phyloP scores from a whole-genome alignment of 2,888 invertebrate species.

The Laothoe populi region DNA sequence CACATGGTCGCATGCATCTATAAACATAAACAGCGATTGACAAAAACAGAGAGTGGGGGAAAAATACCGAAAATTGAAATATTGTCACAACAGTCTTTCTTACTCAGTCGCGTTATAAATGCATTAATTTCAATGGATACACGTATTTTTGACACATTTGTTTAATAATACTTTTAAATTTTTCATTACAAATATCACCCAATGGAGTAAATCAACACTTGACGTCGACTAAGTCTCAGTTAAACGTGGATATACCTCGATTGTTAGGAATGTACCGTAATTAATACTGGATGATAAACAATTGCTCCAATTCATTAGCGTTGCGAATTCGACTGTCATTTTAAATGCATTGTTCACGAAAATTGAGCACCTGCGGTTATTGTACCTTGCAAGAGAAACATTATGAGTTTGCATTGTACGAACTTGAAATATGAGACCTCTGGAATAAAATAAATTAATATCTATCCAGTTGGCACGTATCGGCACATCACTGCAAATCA shows the following conservation, averaged over 20 bases:
- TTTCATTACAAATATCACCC: slow-evolving; percentile 76
- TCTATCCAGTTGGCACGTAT: not conserved
- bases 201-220: slow-evolving; percentile 69
- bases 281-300: slow-evolving; percentile 70
- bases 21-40: slow-evolving; percentile 27
- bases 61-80: slow-evolving; percentile 42
- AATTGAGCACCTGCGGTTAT: slow-evolving; percentile 40
- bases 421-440: not conserved
- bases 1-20: too few species aligned
- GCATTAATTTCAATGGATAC: slow-evolving; percentile 59
- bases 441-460: not conserved
- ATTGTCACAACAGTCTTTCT: slow-evolving; percentile 74
- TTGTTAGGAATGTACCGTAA: slow-evolving; percentile 79
- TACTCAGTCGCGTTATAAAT: slow-evolving; percentile 71
- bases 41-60: slow-evolving; percentile 10
- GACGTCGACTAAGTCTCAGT: slow-evolving; percentile 61
- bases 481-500: not conserved
- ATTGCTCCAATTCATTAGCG: slow-evolving; percentile 29
- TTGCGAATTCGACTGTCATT: slow-evolving; percentile 37
- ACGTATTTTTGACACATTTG: slow-evolving; percentile 67
- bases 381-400: slow-evolving; percentile 7
- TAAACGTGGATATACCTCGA: slow-evolving; percentile 66
- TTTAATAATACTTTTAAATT: slow-evolving; percentile 69
- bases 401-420: not conserved
- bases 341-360: slow-evolving; percentile 35